phyloP scores from a whole-genome alignment of 1,140 invertebrate genomes.

The Lepidurus packardi region DNA sequence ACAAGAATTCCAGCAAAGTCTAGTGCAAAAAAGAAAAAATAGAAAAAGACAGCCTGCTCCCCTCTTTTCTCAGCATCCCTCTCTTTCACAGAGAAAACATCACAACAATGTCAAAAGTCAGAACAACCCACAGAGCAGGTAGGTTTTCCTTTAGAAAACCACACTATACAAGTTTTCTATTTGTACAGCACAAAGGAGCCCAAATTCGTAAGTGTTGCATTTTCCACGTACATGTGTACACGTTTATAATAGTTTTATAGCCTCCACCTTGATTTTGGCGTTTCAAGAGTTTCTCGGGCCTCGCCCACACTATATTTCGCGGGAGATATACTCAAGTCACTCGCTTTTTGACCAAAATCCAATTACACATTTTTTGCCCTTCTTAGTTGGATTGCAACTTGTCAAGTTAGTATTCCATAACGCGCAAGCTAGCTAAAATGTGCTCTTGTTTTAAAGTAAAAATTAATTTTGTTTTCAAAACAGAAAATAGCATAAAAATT shows the following conservation, averaged over 20 bases:
- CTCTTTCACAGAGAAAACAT: not conserved
- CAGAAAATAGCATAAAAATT: too few relatives aligned
- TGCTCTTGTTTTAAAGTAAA: too few relatives aligned
- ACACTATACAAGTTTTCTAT: not conserved
- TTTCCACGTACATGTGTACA: not conserved
- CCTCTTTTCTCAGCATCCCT: slow-evolving; percentile 14
- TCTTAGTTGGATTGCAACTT: too few relatives aligned
- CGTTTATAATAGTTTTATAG: not conserved
- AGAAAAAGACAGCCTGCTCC: not conserved
- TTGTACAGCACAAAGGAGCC: not conserved
- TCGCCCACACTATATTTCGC: not conserved
- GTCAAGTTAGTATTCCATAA: too few relatives aligned
- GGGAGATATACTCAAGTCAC: too few relatives aligned
- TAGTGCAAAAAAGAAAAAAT: not conserved
- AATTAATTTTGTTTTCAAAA: too few relatives aligned
- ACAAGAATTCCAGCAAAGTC: not conserved
- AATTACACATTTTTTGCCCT: too few relatives aligned
- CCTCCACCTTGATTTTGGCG: not conserved
- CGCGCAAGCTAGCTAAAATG: too few relatives aligned
- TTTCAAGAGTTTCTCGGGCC: not conserved
- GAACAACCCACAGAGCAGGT: not conserved
- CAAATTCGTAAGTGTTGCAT: not conserved
- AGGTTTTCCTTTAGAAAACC: not conserved
- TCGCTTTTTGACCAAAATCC: too few relatives aligned
- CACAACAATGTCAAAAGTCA: slow-evolving; percentile 12